Evolutionary conservation across 2,888 invertebrate species (phyloP).

Genomic region (Lucinisca nassula): DNA sequence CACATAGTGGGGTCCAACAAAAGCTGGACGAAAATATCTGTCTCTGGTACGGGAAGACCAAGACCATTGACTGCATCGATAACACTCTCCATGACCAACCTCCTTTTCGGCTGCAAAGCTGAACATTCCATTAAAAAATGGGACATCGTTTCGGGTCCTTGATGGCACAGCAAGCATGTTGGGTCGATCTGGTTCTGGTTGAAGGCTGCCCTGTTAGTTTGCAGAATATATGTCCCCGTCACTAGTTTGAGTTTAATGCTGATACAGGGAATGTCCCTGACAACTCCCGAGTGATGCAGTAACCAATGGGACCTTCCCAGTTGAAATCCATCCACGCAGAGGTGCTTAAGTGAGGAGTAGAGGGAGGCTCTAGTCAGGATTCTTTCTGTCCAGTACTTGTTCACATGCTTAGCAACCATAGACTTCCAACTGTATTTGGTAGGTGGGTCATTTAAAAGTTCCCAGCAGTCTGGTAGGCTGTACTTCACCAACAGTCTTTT

Average conservation of each 20-base stretch:
- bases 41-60: neutral
- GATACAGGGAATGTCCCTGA: neutral
- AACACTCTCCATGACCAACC: neutral
- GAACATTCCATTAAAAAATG: neutral
- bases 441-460: neutral
- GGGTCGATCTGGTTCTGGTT: neutral
- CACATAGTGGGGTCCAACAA: neutral
- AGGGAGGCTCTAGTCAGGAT: no score
- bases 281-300: neutral
- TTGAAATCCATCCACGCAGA: no score
- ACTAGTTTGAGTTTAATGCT: neutral
- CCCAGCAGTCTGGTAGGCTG: neutral
- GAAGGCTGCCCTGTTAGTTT: neutral
- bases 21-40: neutral
- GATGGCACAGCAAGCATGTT: neutral
- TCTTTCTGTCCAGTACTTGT: neutral
- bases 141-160: neutral
- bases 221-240: neutral
- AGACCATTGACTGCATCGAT: neutral
- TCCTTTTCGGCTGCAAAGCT: neutral
- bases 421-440: neutral
- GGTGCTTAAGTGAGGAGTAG: no score
- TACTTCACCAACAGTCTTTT: conserved; percentile 27
- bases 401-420: neutral
- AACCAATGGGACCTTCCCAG: no score